These are phyloP conservation scores for Trachops cirrhosus DNA, from an alignment of 2,797 vertebrate genomes.

Conservation along the genomic window DNA sequence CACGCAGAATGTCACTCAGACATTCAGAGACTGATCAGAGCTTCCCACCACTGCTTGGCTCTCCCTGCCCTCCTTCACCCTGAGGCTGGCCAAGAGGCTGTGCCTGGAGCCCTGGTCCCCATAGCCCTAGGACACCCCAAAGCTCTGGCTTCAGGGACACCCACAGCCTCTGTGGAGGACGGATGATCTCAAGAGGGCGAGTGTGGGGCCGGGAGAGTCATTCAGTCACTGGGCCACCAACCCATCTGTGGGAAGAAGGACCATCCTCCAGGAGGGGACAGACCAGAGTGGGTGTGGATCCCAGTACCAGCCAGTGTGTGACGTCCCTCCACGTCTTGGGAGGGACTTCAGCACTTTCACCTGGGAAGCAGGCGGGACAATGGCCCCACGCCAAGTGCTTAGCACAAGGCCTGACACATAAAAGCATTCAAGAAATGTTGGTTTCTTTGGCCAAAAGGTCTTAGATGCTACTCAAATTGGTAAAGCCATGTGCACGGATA, in stretches of 20 bases:
- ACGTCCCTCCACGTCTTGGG: neutral
- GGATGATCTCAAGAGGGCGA: neutral
- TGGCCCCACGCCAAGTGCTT: neutral
- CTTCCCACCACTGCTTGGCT: neutral
- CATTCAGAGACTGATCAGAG: neutral
- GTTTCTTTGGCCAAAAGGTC: neutral
- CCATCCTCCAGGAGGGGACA: accelerated
- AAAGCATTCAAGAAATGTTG: neutral
- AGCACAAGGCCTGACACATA: neutral
- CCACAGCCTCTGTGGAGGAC: neutral
- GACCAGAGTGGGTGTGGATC: neutral
- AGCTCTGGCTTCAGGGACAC: neutral
- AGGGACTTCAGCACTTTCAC: neutral
- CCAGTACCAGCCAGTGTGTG: neutral
- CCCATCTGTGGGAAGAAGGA: no score
- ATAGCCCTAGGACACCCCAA: neutral
- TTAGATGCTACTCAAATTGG: neutral
- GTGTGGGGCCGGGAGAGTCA: neutral
- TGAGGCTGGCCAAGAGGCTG: neutral
- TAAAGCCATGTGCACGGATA: neutral
- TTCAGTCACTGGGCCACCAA: neutral
- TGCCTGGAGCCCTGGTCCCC: neutral
- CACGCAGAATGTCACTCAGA: neutral
- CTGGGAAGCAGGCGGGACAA: neutral
- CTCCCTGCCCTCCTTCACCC: neutral